Conservation (phyloP, 2,113 vertebrate genomes). For the Anseranas semipalmata region DNA sequence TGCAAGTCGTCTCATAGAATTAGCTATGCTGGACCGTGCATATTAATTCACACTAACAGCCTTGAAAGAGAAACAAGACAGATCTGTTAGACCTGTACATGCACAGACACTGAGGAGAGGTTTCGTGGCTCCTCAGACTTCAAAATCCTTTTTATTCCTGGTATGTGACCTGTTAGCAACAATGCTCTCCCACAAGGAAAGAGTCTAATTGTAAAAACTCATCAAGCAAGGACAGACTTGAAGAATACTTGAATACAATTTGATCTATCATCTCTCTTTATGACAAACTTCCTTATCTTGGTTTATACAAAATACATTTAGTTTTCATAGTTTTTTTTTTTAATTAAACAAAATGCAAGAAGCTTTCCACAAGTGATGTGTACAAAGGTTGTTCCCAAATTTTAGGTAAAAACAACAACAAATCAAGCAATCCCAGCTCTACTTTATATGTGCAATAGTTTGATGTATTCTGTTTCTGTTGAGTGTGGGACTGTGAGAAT, state of each 20-base stretch:
- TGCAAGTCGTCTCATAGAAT: not conserved
- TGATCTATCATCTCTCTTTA: not conserved
- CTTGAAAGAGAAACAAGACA: not conserved
- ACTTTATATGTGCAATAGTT: not conserved
- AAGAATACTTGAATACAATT: not conserved
- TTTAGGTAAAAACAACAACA: not conserved
- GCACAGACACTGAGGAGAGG: rapidly evolving
- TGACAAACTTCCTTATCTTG: not conserved
- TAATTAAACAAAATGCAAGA: not conserved
- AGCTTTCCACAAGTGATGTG: not conserved
- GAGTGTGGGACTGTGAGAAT: not conserved
- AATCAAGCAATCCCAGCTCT: not conserved
- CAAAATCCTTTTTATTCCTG: not conserved
- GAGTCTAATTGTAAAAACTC: not conserved
- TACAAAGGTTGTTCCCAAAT: not conserved
- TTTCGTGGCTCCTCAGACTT: not conserved
- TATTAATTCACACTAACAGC: rapidly evolving
- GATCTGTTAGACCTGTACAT: not conserved
- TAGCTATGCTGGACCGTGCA: not conserved
- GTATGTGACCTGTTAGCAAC: not conserved
- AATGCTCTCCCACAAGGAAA: rapidly evolving
- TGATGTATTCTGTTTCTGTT: not conserved
- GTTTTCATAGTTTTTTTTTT: not conserved
- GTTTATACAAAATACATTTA: not conserved
- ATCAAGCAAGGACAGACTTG: not conserved